Evolutionary conservation across 2,113 vertebrate species (phyloP), one percentile per base, ranked within the genome.

Genomic region (Saccopteryx bilineata): DNA sequence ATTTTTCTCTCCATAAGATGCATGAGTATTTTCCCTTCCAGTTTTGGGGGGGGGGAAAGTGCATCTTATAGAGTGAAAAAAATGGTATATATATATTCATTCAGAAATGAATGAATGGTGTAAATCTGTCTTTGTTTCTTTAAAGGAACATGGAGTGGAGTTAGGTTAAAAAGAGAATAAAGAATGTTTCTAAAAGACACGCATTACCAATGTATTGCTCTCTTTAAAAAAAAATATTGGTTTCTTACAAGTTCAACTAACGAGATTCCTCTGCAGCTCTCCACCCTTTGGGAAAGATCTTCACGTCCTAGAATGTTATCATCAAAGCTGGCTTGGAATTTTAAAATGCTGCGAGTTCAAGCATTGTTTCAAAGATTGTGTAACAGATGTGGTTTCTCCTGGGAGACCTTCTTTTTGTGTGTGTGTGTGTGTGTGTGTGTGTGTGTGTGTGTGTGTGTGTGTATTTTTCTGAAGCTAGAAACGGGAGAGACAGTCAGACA

Each of bases 331-430:
- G 17, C 31, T 89, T 46, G 33, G 80, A 98, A 95, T 96, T 97
- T 80, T 8, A 95, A 98, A 96, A 95, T 4, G 19, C 52, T 68
- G 52, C 63, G 75, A 96, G 19, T 95, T 96, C 72, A 97, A 91
- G 83, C 39, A 97, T 96, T 97, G 96, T 97, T 97, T 96, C 87
- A 95, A 95, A 97, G 86, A 96, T 54, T 91, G 52, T 85, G 82
- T 86, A 97, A 97, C 91, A 97, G 94, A 96, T 96, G 94, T 81
- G 87, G 48, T 48, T 87, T 93, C 79, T 87, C 96, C 80, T 93
- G 33, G 80, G 91, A 96, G 94, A 95, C 46, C 68, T 86, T 5
- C 46, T 78, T 94, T n/a, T n/a, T n/a, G n/a, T n/a, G n/a, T n/a
- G n/a, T n/a, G n/a, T n/a, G n/a, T n/a, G n/a, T n/a, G n/a, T n/a